A percentile compares a stretch with the other conserved stretches of the same genome.
phyloP scores from a whole-genome alignment of 2,797 vertebrate species.

The Hoplostethus mediterraneus region DNA sequence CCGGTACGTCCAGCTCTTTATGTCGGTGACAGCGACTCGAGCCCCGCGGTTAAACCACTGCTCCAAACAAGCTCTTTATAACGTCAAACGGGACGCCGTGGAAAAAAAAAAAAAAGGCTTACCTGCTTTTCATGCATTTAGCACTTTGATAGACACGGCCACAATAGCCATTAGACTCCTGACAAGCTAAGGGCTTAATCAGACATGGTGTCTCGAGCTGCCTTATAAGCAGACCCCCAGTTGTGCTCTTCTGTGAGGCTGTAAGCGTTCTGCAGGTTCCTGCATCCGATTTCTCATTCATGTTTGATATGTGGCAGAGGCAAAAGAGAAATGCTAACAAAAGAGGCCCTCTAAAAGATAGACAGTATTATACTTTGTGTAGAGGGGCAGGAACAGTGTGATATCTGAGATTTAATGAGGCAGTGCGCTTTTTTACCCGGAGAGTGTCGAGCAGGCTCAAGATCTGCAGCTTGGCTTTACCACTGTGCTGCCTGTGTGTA shows the following conservation, averaged over 20 bases:
- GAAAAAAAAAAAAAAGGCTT: too few relatives aligned
- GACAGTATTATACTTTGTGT: constrained; percentile 75
- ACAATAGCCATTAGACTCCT: constrained; percentile 71
- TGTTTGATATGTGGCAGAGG: constrained; percentile 77
- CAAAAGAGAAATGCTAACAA: constrained; percentile 79
- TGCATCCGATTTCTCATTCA: constrained; percentile 74
- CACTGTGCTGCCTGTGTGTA: constrained; percentile 93
- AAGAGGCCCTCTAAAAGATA: constrained; percentile 77
- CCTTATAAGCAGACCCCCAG: constrained; percentile 75
- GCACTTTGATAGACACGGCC: constrained; percentile 63
- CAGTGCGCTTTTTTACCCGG: constrained; percentile 89
- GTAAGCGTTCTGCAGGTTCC: constrained; percentile 58
- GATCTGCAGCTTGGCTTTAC: constrained; percentile 93
- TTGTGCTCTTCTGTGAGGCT: constrained; percentile 67
- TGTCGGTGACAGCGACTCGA: constrained; percentile 9
- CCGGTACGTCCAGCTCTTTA: not conserved
- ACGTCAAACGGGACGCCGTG: constrained; percentile 33
- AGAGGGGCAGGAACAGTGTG: constrained; percentile 77
- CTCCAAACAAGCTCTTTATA: constrained; percentile 29
- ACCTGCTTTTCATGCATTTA: constrained; percentile 59
- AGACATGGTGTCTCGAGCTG: constrained; percentile 68
- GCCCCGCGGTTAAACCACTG: constrained; percentile 11
- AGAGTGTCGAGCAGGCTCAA: constrained; percentile 92
- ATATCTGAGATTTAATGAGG: constrained; percentile 97
- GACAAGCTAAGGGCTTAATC: constrained; percentile 75